Conservation (phyloP, 2,797 vertebrate genomes). For the Eidolon dupreanum region DNA sequence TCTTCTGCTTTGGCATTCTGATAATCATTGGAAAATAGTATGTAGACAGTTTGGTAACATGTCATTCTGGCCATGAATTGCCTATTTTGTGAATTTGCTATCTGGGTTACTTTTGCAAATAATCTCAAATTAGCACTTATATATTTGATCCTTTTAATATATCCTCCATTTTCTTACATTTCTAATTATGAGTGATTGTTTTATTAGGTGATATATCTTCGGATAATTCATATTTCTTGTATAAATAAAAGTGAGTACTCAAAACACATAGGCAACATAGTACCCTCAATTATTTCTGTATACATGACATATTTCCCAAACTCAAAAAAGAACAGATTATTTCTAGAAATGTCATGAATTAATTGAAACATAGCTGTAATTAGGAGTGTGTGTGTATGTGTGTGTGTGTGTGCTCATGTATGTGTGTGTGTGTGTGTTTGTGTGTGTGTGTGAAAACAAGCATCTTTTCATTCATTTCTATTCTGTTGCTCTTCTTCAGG, state of each 20-base stretch:
- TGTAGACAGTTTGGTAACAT: neutral
- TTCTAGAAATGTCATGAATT: neutral
- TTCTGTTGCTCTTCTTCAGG: neutral
- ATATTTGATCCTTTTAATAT: neutral
- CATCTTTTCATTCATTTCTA: neutral
- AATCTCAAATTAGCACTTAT: neutral
- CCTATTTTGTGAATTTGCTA: neutral
- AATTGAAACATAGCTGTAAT: neutral
- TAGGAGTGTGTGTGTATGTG: accelerated
- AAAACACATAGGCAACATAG: neutral
- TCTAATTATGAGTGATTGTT: slow-evolving; percentile 17
- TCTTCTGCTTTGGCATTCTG: neutral
- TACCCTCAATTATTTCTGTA: slow-evolving; percentile 12
- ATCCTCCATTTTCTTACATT: neutral
- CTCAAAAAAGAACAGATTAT: neutral
- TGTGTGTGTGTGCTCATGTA: accelerated
- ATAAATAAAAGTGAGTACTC: neutral
- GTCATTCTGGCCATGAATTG: neutral
- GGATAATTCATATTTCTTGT: slow-evolving; percentile 2
- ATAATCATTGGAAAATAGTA: neutral
- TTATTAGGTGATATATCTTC: neutral
- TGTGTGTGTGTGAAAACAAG: neutral
- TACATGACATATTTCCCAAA: neutral
- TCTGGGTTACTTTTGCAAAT: slow-evolving; percentile 20
- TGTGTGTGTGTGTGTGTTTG: neutral